Evolutionary conservation across 2,113 vertebrate genomes (phyloP).

Genomic region (Monopterus albus): DNA sequence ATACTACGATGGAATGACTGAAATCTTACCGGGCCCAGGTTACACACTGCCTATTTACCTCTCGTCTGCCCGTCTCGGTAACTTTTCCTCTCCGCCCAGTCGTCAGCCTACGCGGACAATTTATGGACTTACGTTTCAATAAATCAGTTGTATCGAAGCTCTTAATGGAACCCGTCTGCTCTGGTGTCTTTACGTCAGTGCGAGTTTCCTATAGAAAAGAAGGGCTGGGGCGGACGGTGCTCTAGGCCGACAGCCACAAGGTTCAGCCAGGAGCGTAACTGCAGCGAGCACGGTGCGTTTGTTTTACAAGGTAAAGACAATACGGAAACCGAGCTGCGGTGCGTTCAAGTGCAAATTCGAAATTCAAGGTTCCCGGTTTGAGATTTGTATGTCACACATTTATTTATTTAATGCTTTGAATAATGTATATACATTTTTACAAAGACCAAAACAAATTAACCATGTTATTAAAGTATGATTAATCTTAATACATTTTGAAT

Average conservation of each 20-base stretch:
- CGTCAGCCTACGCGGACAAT: not conserved
- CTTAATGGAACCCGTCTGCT: not conserved
- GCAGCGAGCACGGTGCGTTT: not conserved
- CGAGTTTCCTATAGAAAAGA: slow-evolving; percentile 38
- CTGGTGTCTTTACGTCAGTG: slow-evolving; percentile 45
- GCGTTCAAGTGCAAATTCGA: slow-evolving; percentile 20
- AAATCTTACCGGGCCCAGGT: slow-evolving; percentile 30
- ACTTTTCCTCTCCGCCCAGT: not conserved
- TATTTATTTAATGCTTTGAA: no score
- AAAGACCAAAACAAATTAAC: not conserved
- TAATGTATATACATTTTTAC: no score
- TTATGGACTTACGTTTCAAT: no score
- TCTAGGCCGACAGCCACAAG: slow-evolving; percentile 8
- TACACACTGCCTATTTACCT: not conserved
- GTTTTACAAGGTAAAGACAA: not conserved
- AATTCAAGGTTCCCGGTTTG: not conserved
- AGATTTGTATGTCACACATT: no score
- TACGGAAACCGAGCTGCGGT: not conserved
- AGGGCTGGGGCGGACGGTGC: slow-evolving; percentile 26
- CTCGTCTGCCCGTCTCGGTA: not conserved
- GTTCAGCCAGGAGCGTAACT: not conserved
- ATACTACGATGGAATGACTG: slow-evolving; percentile 17
- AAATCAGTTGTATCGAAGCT: not conserved
- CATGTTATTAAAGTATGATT: no score
- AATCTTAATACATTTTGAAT: no score